phyloP scores from a whole-genome alignment of 2,888 invertebrate genomes.

The Tipula lateralis region DNA sequence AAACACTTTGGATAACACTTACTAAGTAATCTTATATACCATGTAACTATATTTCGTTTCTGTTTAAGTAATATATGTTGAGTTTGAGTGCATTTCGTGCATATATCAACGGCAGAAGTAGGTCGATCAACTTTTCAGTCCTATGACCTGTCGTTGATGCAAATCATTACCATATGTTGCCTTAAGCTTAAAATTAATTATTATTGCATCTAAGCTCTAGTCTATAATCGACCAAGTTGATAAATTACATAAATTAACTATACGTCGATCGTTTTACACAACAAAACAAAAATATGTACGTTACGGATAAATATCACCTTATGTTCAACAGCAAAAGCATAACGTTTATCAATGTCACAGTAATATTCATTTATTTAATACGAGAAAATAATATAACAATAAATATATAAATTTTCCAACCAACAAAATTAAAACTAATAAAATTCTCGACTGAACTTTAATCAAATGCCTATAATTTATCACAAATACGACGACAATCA shows the following conservation, averaged over 20 bases:
- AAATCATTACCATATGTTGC: too few relatives aligned
- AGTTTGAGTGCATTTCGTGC: too few relatives aligned
- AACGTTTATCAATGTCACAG: neutral
- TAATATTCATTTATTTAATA: neutral
- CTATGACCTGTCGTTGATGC: too few relatives aligned
- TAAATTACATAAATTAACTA: neutral
- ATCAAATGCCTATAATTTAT: slow-evolving; percentile 11
- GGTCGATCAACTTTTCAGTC: too few relatives aligned
- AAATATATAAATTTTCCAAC: slow-evolving; percentile 19
- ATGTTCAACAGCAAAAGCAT: neutral
- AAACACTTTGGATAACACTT: neutral
- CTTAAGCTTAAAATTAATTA: too few relatives aligned
- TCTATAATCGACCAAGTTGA: too few relatives aligned
- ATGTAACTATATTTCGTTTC: too few relatives aligned
- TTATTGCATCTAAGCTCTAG: too few relatives aligned
- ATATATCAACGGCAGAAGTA: too few relatives aligned
- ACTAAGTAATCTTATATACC: neutral
- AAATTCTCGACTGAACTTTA: neutral
- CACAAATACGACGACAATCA: neutral
- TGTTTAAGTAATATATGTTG: too few relatives aligned
- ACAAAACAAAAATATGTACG: too few relatives aligned
- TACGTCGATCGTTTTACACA: too few relatives aligned
- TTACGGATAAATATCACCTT: neutral
- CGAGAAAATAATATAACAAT: neutral
- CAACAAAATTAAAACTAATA: slow-evolving; percentile 5